These are phyloP conservation scores for Microctonus hyperodae DNA, from an alignment of 2,888 invertebrate species.

Conservation along the genomic window DNA sequence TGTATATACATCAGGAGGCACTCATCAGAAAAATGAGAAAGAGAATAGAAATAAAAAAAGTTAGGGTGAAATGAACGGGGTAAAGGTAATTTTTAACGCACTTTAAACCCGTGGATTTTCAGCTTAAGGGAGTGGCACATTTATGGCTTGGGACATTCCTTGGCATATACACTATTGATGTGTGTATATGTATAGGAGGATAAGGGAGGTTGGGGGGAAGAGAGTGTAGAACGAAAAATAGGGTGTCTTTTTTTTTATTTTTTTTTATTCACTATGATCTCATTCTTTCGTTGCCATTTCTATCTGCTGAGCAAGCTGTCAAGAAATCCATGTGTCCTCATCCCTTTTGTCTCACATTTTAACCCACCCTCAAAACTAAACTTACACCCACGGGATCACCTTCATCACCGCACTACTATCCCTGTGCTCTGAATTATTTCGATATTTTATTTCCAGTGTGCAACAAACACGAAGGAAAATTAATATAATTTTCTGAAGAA, in stretches of 20 bases:
- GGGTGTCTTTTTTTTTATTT: neutral
- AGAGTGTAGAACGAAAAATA: neutral
- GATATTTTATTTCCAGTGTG: slow-evolving; percentile 27
- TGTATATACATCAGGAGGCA: too few species aligned
- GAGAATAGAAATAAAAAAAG: neutral
- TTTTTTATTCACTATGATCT: neutral
- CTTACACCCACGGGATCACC: neutral
- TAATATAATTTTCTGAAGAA: too few species aligned
- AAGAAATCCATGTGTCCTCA: slow-evolving; percentile 30
- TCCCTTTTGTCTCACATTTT: slow-evolving; percentile 20
- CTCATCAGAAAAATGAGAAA: neutral
- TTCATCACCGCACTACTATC: neutral
- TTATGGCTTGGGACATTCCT: slow-evolving; percentile 10
- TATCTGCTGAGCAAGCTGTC: slow-evolving; percentile 32
- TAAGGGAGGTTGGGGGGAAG: too few species aligned
- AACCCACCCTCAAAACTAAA: neutral
- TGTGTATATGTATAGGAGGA: neutral
- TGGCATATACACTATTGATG: slow-evolving; percentile 9
- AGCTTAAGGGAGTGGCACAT: neutral
- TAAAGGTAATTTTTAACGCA: slow-evolving; percentile 8
- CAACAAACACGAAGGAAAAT: too few species aligned
- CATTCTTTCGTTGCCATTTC: slow-evolving; percentile 6
- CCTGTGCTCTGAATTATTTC: slow-evolving; percentile 26
- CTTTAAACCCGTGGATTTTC: slow-evolving; percentile 14
- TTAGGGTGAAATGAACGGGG: neutral